phyloP scores from a whole-genome alignment of 2,113 vertebrate genomes.

The Leptobrachium ailaonicum region DNA sequence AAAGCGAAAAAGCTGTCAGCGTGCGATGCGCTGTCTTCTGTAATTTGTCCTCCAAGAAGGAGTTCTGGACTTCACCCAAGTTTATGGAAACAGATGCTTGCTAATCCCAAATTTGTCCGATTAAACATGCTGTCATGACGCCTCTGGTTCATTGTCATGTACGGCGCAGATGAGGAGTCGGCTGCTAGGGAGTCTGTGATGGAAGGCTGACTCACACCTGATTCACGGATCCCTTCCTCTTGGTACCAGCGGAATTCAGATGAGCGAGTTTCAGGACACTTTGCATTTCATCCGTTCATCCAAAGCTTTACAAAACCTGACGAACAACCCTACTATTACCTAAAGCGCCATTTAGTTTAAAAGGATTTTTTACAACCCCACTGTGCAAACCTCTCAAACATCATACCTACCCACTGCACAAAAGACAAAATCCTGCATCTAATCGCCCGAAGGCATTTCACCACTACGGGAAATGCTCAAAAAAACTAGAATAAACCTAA shows the following conservation, averaged over 20 bases:
- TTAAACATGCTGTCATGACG: slow-evolving; percentile 27
- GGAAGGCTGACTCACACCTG: slow-evolving; percentile 30
- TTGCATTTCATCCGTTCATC: not conserved
- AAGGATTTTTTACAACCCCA: too few species aligned
- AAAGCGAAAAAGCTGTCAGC: not conserved
- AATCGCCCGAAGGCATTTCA: too few species aligned
- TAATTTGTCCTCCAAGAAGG: not conserved
- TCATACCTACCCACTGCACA: too few species aligned
- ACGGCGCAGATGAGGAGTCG: slow-evolving; percentile 10
- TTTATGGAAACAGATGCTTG: slow-evolving; percentile 35
- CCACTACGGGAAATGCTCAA: too few species aligned
- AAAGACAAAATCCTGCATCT: too few species aligned
- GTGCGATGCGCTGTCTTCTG: not conserved
- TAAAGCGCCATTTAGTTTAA: too few species aligned
- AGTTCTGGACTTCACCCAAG: not conserved
- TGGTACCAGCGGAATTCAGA: not conserved
- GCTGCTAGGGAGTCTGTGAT: slow-evolving; percentile 19
- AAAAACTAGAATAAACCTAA: too few species aligned
- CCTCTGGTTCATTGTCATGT: slow-evolving; percentile 8
- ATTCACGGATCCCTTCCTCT: slow-evolving; percentile 17
- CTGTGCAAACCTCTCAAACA: too few species aligned
- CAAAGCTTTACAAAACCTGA: not conserved
- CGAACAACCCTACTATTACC: too few species aligned
- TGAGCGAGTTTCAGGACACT: not conserved
- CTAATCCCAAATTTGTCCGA: slow-evolving; percentile 37